Base-by-base conservation (phyloP, 2,888 invertebrate species). In the Cryptophagus acutangulus region DNA sequence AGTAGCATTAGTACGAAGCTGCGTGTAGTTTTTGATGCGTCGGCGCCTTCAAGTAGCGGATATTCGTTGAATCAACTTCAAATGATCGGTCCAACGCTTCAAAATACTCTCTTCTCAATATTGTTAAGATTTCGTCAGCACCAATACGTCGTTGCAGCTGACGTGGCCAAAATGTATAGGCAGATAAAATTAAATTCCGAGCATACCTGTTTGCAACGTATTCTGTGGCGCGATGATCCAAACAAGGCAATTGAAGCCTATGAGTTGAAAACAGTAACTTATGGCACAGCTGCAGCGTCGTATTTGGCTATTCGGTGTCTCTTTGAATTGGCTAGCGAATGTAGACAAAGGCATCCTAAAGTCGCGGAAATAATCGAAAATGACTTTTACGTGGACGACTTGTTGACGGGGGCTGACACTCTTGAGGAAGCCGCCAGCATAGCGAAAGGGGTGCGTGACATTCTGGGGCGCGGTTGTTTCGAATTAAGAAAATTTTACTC, bases 91-190 rank as follows among this genome's bases (percentile, higher is more conserved):
- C 44, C 44, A 15, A 33, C 20, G 2, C 20, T 48, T 28, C 48
- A 48, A 33, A 12, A 24, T n/a, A 38, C 45, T 17, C 29, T 48
- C 8, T 43, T 49, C 17, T 43, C 41, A 1, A 33, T 50, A 10
- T 18, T 48, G 3, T 2, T 47, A 9, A 33, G 46, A 17, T 45
- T 47, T 31, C 16, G 51, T 28, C 36, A 35, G 24, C 34, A 49
- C 33, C 15, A 15, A 12, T 48, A 38, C 26, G 49, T 42, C 6
- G 35, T 45, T 28, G 40, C 45, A 4, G 45, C 39, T 6, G 45
- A 47, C 28, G 35, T 49, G n/a, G 47, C 40, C 16, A 49, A 51
- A 41, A 51, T 48, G 48, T 49, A 49, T 31, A 37, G 51, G 9
- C 28, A 28, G 28, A 13, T 28, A 10, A 5, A 10, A n/a, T 5